phyloP scores from a whole-genome alignment of 2,113 vertebrate species.

The Corvus cornix region DNA sequence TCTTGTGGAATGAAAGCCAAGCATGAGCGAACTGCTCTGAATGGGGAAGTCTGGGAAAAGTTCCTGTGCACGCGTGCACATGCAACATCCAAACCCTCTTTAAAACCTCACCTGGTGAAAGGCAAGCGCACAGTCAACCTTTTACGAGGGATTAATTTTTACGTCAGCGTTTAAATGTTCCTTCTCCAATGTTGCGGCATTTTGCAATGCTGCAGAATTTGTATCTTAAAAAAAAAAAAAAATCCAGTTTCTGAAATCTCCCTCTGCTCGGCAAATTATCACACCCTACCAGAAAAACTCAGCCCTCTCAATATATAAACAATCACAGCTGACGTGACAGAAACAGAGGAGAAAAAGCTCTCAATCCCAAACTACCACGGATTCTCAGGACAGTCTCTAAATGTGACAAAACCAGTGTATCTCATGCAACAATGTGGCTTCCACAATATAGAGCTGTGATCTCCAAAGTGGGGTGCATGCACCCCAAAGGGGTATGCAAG shows the following conservation, averaged over 20 bases:
- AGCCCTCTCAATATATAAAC: not conserved
- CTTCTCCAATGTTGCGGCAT: not conserved
- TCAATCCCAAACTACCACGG: not conserved
- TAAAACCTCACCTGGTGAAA: not conserved
- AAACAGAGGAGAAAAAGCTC: not conserved
- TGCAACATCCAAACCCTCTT: not conserved
- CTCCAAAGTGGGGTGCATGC: not conserved
- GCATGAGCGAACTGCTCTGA: constrained; percentile 7
- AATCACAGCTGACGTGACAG: not conserved
- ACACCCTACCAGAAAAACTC: not conserved
- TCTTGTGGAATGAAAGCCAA: constrained; percentile 26
- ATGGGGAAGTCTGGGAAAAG: constrained; percentile 24
- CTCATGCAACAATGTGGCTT: not conserved
- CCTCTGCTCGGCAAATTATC: not conserved
- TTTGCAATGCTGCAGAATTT: not conserved
- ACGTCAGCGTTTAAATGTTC: not conserved
- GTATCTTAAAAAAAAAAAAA: not conserved
- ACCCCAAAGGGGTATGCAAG: not conserved
- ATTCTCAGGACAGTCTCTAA: not conserved
- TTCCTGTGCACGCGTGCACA: not conserved
- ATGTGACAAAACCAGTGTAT: not conserved
- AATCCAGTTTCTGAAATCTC: not conserved
- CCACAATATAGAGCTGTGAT: not conserved
- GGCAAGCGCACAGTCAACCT: not conserved
- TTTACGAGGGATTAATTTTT: not conserved